Evolutionary conservation across 2,888 invertebrate genomes (phyloP), one percentile per base, ranked within the genome.

Genomic region (Ectobius pallidus): DNA sequence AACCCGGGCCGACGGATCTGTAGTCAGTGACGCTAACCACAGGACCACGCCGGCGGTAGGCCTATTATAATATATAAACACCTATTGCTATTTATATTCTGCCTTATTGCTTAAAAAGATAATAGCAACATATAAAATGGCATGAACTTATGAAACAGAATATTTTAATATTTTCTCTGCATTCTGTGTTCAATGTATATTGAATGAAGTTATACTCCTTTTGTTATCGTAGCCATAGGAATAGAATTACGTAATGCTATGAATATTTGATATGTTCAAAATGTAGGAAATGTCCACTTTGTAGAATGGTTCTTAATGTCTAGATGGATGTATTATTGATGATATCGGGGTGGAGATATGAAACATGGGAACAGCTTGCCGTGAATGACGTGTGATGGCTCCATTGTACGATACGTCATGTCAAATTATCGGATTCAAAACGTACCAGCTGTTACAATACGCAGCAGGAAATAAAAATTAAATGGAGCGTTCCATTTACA

Each of bases 211-310:
- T 58, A 25, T 30, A 4, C 27, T 58, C n/a, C 30, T 30, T 25
- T 32, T 58, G 58, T 58, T 34, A 16, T 58, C n/a, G 18, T 30
- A 30, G 30, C 30, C n/a, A 2, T n/a, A 4, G 30, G 27, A 58
- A n/a, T n/a, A n/a, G n/a, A n/a, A 58, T 58, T 58, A 58, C 27
- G 58, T 58, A 30, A 58, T 58, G 16, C 30, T 14, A 16, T 58
- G 4, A 58, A 58, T 58, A 58, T 30, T 58, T 14, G 14, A 58
- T 16, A 30, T 25, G 27, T 1, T 32, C 16, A 30, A 58, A 30
- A 16, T 58, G 30, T 58, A 30, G 30, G 30, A 58, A 58, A 58
- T 58, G 58, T n/a, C 58, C 58, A 32, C 58, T 25, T 14, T n/a
- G n/a, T 58, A 16, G 16, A 58, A n/a, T 30, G 30, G 30, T 25